Evolutionary conservation across 2,888 invertebrate species (phyloP), one percentile per base, ranked within the genome.

Genomic region (Cheilosia grossa): DNA sequence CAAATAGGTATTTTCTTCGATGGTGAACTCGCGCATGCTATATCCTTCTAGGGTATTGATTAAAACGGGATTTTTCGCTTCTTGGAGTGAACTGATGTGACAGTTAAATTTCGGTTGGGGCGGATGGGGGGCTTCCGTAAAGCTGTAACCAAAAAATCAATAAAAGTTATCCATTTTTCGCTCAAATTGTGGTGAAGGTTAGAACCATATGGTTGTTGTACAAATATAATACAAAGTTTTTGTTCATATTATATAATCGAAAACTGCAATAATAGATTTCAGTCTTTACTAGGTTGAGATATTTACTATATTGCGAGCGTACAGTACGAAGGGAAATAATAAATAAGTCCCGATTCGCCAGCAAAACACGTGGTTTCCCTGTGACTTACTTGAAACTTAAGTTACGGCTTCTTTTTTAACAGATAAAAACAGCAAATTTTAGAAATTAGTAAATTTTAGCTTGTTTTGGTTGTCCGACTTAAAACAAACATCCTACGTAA

Each of bases 11-110:
- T 74, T 64, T 64, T 42, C n/a, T 59, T 82, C 21, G 69, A 49
- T 53, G 42, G 56, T 51, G 63, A 73, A 58, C 53, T 80, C 80
- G 83, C 83, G 83, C 83, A 83, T 83, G 83, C 82, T 51, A 44
- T 64, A 69, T 79, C 69, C 83, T 42, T 69, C 59, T 9, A 47
- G 51, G 54, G 61, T 83, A 83, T 83, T 54, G 83, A 83, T 83
- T 83, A 66, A 67, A 61, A 17, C 51, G 61, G 58, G 63, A 58
- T 75, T 64, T 63, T 56, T 61, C 56, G 63, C 42, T 63, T 81
- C 54, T 75, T 37, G 44, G 33, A 58, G 67, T 37, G 40, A 67
- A 47, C 51, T 37, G 5, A 64, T 70, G 51, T 81, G 81, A 75
- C 63, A 69, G 75, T 69, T 37, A 37, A 44, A 30, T 61, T 53